Conservation (phyloP, 53 echinoderm and acorn worm genomes). For the Temnopleurus reevesii region DNA sequence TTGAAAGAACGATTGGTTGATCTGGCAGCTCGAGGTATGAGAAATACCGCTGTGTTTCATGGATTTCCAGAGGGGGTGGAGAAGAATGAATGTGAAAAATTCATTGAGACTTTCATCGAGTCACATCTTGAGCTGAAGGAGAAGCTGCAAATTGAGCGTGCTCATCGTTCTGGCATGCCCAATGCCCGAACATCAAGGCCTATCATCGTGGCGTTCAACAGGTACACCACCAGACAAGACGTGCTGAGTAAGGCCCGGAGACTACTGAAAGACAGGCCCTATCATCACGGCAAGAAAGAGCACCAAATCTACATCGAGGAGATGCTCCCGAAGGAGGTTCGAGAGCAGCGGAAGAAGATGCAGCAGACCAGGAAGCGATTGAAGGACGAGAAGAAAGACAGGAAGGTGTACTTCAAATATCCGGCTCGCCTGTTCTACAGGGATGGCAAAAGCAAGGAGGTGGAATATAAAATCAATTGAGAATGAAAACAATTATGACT, state of each 20-base stretch:
- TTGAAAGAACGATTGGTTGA: conserved; percentile 24
- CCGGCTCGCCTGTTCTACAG: neutral
- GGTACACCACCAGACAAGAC: neutral
- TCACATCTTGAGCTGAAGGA: neutral
- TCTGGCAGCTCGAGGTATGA: too few relatives aligned
- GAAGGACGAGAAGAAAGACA: neutral
- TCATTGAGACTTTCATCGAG: neutral
- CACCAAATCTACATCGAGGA: neutral
- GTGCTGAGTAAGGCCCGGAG: neutral
- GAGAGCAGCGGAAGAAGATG: neutral
- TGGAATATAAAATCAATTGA: neutral
- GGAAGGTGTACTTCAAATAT: conserved; percentile 3
- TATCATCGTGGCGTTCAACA: neutral
- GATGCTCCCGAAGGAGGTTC: neutral
- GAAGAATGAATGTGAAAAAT: neutral
- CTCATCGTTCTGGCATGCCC: neutral
- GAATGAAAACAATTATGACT: too few relatives aligned
- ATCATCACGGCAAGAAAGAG: neutral
- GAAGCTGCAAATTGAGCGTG: neutral
- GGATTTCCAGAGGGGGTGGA: conserved; percentile 24
- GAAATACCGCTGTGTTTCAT: conserved; percentile 11
- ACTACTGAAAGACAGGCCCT: neutral
- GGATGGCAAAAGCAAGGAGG: neutral
- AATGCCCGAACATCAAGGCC: neutral
- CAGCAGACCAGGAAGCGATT: neutral